A percentile compares a stretch with the other conserved stretches of the same genome.
These are phyloP conservation scores for Sorex maritimensis DNA, from an alignment of 2,797 vertebrate species.

Conservation along the genomic window DNA sequence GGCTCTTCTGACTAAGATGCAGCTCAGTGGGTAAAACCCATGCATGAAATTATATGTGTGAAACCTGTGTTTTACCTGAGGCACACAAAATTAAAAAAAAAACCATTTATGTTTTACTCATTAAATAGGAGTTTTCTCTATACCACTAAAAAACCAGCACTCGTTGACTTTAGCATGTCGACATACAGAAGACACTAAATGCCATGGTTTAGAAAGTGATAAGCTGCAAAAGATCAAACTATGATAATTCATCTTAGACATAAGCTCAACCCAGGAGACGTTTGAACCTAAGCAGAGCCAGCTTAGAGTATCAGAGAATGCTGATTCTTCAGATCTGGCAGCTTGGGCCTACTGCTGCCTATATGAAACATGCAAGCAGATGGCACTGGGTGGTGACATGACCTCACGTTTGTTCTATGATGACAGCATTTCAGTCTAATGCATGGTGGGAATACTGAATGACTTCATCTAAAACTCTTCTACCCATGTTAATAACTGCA, in stretches of 20 bases:
- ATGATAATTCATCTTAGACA: slow-evolving; percentile 35
- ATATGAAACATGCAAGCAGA: slow-evolving; percentile 41
- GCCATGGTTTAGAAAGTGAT: slow-evolving; percentile 15
- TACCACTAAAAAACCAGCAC: slow-evolving; percentile 24
- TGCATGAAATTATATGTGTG: no score
- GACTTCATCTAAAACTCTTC: slow-evolving; percentile 11
- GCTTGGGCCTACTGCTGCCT: slow-evolving; percentile 42
- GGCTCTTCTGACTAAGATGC: no score
- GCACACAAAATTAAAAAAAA: neutral
- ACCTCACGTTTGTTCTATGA: slow-evolving; percentile 60
- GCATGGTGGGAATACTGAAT: neutral
- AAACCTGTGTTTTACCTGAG: no score
- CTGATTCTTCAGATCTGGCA: slow-evolving; percentile 46
- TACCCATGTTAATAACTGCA: slow-evolving; percentile 13
- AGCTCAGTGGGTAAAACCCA: no score
- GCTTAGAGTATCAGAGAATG: slow-evolving; percentile 35
- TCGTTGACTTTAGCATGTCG: slow-evolving; percentile 26
- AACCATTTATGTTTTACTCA: slow-evolving; percentile 35
- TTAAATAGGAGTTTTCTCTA: slow-evolving; percentile 55
- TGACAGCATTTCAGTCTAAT: slow-evolving; percentile 36
- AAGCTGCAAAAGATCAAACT: slow-evolving; percentile 44
- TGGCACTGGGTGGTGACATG: slow-evolving; percentile 47
- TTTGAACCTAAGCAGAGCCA: slow-evolving; percentile 40
- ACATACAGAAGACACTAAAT: slow-evolving; percentile 21
- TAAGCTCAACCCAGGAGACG: neutral